phyloP scores from a whole-genome alignment of 1,140 invertebrate species.

The Marisa cornuarietis region DNA sequence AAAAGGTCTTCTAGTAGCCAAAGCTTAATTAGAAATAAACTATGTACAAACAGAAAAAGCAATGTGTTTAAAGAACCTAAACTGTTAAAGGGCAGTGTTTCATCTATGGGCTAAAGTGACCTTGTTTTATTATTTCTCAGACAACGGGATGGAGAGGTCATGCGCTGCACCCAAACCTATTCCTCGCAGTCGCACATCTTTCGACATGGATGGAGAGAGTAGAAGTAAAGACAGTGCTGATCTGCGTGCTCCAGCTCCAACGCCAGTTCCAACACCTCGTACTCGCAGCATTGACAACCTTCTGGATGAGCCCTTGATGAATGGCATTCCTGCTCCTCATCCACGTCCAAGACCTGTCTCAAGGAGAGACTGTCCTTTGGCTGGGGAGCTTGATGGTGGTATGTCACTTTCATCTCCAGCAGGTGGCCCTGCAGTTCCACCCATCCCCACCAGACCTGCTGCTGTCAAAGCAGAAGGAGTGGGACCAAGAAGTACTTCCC shows the following conservation, averaged over 20 bases:
- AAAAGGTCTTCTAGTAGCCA: too few species aligned
- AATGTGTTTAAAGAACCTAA: too few species aligned
- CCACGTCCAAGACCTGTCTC: background rate
- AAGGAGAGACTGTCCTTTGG: background rate
- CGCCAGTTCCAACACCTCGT: conserved; percentile 34
- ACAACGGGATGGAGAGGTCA: background rate
- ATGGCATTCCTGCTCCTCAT: too few species aligned
- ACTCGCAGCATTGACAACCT: conserved; percentile 40
- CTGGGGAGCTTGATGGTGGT: background rate
- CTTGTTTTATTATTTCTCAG: background rate
- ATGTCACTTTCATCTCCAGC: background rate
- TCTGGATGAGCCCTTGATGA: conserved; percentile 31
- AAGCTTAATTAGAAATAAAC: too few species aligned
- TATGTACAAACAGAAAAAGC: too few species aligned
- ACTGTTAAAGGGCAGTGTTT: too few species aligned
- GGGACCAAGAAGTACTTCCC: background rate
- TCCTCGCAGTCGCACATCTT: conserved; percentile 58
- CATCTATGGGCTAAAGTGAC: too few species aligned
- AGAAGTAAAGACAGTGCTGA: conserved; percentile 5
- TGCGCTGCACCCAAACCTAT: conserved; percentile 31
- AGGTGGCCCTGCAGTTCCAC: conserved; percentile 9
- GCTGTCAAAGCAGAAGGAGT: background rate
- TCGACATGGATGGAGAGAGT: conserved; percentile 29
- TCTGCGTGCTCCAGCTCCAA: conserved; percentile 9
- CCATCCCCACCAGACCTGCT: background rate